Percentiles rank a stretch among this genome's conserved stretches.
Evolutionary conservation across 2,888 invertebrate species (phyloP).

Genomic region (Exephanes ischioxanthus): DNA sequence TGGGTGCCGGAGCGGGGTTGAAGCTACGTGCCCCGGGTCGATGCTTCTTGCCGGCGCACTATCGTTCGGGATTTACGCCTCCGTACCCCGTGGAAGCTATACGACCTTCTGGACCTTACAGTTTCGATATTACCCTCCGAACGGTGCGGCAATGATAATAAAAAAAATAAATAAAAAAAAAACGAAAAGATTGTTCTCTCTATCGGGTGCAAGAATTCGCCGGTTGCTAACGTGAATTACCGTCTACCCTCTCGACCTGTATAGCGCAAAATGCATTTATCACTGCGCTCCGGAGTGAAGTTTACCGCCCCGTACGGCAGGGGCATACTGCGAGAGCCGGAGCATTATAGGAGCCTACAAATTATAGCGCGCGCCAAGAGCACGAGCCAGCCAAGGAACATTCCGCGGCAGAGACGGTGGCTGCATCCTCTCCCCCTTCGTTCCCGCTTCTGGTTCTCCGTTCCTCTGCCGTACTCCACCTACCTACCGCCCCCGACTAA

Average conservation of each 20-base stretch:
- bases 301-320: constrained; percentile 49
- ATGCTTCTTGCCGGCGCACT: constrained; percentile 68
- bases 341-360: constrained; percentile 68
- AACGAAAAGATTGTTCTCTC: constrained; percentile 12
- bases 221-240: constrained; percentile 54
- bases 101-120: neutral
- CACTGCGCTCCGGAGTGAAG: constrained; percentile 62
- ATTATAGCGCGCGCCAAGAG: constrained; percentile 70
- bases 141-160: neutral
- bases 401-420: constrained; percentile 61
- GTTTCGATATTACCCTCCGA: neutral
- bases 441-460: constrained; percentile 5
- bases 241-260: constrained; percentile 31
- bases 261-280: constrained; percentile 64
- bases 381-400: constrained; percentile 64
- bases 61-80: constrained; percentile 36
- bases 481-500: constrained; percentile 41
- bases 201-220: constrained; percentile 42
- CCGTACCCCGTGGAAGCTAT: neutral
- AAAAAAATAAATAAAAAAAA: constrained; percentile 17
- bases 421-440: constrained; percentile 13
- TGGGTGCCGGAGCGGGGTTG: constrained; percentile 39
- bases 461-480: constrained; percentile 20
- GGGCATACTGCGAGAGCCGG: constrained; percentile 40
- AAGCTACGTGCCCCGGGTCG: constrained; percentile 70